These are phyloP conservation scores for Drosophila melanica DNA, from an alignment of 1,140 invertebrate genomes.

Conservation along the genomic window DNA sequence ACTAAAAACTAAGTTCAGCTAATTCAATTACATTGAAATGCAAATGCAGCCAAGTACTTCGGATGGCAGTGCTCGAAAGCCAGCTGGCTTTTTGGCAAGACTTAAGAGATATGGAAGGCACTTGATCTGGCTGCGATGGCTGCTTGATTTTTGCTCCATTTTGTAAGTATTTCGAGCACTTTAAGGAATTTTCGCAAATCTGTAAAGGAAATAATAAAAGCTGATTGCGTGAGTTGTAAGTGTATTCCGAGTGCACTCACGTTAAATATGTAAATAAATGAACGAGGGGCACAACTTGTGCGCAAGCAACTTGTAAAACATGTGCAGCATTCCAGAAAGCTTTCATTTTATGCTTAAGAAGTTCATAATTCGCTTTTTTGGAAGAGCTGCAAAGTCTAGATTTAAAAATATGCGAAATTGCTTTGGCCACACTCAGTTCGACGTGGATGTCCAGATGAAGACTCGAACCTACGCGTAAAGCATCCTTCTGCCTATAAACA, in stretches of 20 bases:
- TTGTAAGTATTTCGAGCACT: not conserved
- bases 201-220: constrained; percentile 17
- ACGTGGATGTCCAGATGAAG: too few species aligned
- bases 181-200: constrained; percentile 1
- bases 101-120: constrained; percentile 20
- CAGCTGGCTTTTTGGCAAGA: constrained; percentile 1
- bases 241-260: constrained; percentile 3
- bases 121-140: constrained; percentile 18
- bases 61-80: constrained; percentile 14
- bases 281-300: not conserved
- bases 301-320: not conserved
- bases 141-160: not conserved
- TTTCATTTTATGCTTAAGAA: not conserved
- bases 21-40: constrained; percentile 51
- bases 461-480: too few species aligned
- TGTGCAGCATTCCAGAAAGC: not conserved
- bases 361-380: not conserved
- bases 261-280: not conserved
- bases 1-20: constrained; percentile 17
- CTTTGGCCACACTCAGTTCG: too few species aligned
- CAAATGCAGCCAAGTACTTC: constrained; percentile 49
- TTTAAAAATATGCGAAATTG: not conserved
- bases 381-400: not conserved
- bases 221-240: constrained; percentile 19
- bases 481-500: too few species aligned